phyloP scores from a whole-genome alignment of 2,888 invertebrate genomes.

The Drosophila atripex region DNA sequence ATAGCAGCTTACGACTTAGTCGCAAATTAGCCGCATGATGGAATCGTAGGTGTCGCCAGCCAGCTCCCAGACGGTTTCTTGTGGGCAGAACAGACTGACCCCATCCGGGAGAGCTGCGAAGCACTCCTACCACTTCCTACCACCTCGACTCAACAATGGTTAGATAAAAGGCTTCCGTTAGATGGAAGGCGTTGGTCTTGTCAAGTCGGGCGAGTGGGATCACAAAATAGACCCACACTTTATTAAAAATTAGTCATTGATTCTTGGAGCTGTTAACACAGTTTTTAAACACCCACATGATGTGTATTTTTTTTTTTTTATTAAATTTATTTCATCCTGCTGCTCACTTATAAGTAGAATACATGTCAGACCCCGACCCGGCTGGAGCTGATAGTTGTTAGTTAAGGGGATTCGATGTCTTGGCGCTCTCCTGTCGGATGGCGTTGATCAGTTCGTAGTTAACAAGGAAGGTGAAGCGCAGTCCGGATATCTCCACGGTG shows the following conservation, averaged over 20 bases:
- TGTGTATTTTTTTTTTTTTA: constrained; percentile 45
- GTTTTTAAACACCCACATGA: neutral
- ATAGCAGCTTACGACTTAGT: constrained; percentile 62
- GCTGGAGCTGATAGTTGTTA: constrained; percentile 50
- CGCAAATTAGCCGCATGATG: constrained; percentile 69
- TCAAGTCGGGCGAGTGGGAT: constrained; percentile 44
- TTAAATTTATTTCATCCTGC: constrained; percentile 47
- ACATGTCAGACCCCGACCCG: constrained; percentile 32
- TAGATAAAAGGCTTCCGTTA: constrained; percentile 52
- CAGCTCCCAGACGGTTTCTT: constrained; percentile 10
- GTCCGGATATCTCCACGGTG: constrained; percentile 96
- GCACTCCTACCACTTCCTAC: constrained; percentile 19
- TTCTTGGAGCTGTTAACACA: neutral
- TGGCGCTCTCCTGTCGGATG: constrained; percentile 94
- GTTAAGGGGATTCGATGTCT: constrained; percentile 87
- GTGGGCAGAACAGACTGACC: constrained; percentile 35
- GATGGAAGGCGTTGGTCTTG: constrained; percentile 55
- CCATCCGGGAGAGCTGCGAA: constrained; percentile 34
- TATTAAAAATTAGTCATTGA: constrained; percentile 41
- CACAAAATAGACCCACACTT: constrained; percentile 15
- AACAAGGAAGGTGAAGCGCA: constrained; percentile 96
- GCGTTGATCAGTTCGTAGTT: constrained; percentile 96
- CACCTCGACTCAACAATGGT: neutral
- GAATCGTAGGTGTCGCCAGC: constrained; percentile 36
- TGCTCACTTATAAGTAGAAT: constrained; percentile 44